These are phyloP conservation scores for Vipera ursinii DNA, from an alignment of 2,797 vertebrate genomes.

Conservation along the genomic window DNA sequence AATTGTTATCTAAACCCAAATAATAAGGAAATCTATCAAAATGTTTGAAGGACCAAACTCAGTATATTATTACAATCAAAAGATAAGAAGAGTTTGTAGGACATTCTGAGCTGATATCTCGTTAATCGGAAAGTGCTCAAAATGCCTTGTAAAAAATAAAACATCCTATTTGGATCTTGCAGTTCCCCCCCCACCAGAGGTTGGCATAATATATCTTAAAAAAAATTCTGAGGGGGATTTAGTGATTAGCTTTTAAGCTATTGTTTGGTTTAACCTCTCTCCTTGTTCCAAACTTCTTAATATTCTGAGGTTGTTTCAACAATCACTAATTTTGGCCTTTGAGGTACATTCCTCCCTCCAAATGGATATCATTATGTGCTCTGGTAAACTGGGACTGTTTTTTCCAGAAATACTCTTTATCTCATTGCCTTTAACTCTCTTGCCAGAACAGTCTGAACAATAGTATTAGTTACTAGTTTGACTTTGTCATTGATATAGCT, in stretches of 20 bases:
- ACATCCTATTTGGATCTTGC: background rate
- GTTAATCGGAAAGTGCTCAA: background rate
- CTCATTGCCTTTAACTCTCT: background rate
- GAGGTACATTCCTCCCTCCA: conserved; percentile 31
- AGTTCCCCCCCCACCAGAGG: background rate
- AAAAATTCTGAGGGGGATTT: background rate
- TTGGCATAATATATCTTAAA: background rate
- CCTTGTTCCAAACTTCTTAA: conserved; percentile 15
- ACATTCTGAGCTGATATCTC: conserved; percentile 14
- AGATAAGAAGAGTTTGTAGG: conserved; percentile 7
- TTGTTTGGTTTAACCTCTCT: background rate
- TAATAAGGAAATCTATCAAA: conserved; percentile 13
- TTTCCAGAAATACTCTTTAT: conserved; percentile 19
- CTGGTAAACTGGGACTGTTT: background rate
- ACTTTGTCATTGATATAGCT: conserved; percentile 2
- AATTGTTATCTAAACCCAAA: background rate
- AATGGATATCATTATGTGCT: background rate
- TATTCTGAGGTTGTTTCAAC: background rate
- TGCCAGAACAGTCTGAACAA: background rate
- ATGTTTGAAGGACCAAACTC: background rate
- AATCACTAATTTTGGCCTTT: background rate
- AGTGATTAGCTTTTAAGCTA: background rate
- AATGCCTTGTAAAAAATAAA: background rate
- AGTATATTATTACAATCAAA: background rate
- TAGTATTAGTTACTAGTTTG: conserved; percentile 21